phyloP scores from a whole-genome alignment of 37 sponge, comb jelly and placozoan genomes.

The Tethya wilhelma region DNA sequence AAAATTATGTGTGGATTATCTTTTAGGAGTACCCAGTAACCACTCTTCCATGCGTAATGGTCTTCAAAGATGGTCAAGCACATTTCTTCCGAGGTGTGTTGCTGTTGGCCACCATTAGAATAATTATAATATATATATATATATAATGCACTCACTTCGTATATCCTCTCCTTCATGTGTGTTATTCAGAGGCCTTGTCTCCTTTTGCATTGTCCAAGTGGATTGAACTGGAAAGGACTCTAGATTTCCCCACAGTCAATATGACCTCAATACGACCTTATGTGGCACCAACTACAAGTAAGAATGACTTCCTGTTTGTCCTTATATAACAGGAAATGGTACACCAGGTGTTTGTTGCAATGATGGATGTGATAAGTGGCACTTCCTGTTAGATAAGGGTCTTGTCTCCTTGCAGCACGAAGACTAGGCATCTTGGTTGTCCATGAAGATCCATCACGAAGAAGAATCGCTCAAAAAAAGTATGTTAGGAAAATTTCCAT shows the following conservation, averaged over 20 bases:
- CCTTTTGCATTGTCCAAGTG: slow-evolving; percentile 10
- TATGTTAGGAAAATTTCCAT: neutral
- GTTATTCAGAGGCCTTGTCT: slow-evolving; percentile 13
- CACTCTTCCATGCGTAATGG: slow-evolving; percentile 42
- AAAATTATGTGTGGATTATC: neutral
- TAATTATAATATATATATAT: neutral
- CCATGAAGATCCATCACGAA: slow-evolving; percentile 7
- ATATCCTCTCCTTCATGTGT: neutral
- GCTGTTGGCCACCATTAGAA: too few species aligned
- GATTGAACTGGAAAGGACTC: slow-evolving; percentile 14
- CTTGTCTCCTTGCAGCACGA: neutral
- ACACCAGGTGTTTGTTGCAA: neutral
- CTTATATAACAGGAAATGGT: neutral
- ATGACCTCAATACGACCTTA: neutral
- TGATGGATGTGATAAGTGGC: neutral
- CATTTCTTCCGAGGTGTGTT: slow-evolving; percentile 47
- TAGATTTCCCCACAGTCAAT: neutral
- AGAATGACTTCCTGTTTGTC: neutral
- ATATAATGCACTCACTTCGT: neutral
- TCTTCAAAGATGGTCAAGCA: slow-evolving; percentile 42
- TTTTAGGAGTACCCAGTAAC: slow-evolving; percentile 19
- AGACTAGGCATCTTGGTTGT: slow-evolving; percentile 40
- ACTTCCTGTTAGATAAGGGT: neutral
- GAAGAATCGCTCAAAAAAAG: slow-evolving; percentile 27
- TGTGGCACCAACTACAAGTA: neutral